Base-by-base conservation (phyloP, 2,888 invertebrate species). In the Augiades crinisus region DNA sequence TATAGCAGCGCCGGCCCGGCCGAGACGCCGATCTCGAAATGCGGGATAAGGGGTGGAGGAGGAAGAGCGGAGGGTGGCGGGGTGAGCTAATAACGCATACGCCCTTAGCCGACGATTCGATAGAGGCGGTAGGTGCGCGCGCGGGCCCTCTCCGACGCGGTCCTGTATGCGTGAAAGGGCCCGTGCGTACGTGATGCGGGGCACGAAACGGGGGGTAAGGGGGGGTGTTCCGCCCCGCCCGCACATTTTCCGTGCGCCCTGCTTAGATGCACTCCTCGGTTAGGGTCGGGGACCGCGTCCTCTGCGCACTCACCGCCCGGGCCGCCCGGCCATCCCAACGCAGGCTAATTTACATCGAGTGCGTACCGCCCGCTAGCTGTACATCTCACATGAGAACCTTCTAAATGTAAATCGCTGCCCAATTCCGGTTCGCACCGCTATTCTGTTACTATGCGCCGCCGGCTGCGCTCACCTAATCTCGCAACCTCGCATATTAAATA, bases 131-230 rank as follows among this genome's bases (percentile, higher is more conserved):
- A 60, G 67, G 69, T 66, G 70, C 82, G 80, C 81, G 84, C 82
- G 77, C 80, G 75, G 75, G 75, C 75, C 72, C 72, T 67, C 68
- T 47, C 52, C 59, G 55, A 57, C 60, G 65, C 61, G 63, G 68
- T 70, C 72, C 75, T 55, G 54, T 47, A 58, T 76, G 72, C 73
- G 77, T 74, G 62, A 67, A 75, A 78, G 79, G 81, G 79, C 74
- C 69, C 67, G 65, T 73, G 81, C 78, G 81, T 85, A 83, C 83
- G 82, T 86, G 86, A 80, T 78, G 77, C 74, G 65, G 62, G 68
- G 63, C 75, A 66, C 61, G 68, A 63, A 72, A 65, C 67, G 67
- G 70, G 67, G 70, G 71, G 72, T 62, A 52, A 58, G 69, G 65
- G 73, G 64, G 61, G 59, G 59, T 63, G 58, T 53, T 62, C 53